A percentile compares a stretch with the other conserved stretches of the same genome.
Evolutionary conservation across 2,888 invertebrate genomes (phyloP).

Genomic region (Stenodera caucasica): DNA sequence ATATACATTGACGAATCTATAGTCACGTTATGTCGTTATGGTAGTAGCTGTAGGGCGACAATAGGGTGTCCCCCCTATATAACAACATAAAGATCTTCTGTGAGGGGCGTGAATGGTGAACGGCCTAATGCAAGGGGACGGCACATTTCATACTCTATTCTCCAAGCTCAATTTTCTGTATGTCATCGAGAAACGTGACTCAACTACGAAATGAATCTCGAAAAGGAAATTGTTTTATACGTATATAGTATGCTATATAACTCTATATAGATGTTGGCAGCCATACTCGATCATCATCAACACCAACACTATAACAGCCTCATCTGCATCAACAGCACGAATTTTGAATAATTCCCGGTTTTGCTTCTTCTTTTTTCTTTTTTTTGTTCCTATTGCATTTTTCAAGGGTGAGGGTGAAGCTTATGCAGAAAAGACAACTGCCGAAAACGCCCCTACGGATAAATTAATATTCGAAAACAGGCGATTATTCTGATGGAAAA

Average conservation of each 20-base stretch:
- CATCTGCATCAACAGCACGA: constrained; percentile 23
- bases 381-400: neutral
- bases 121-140: constrained; percentile 39
- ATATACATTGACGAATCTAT: constrained; percentile 7
- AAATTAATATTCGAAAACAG: neutral
- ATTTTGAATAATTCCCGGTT: neutral
- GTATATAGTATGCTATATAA: neutral
- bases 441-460: neutral
- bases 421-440: neutral
- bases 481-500: neutral
- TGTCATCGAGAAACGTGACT: constrained; percentile 56
- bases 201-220: constrained; percentile 49
- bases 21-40: constrained; percentile 42
- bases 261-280: constrained; percentile 42
- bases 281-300: constrained; percentile 35
- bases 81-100: constrained; percentile 21
- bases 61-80: constrained; percentile 31
- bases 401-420: neutral
- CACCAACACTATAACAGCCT: constrained; percentile 6
- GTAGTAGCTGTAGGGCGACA: constrained; percentile 37
- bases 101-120: constrained; percentile 37
- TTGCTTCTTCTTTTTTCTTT: too few relatives aligned
- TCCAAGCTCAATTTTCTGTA: constrained; percentile 52
- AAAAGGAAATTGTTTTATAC: constrained; percentile 54
- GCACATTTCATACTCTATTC: constrained; percentile 49